These are phyloP conservation scores for Charina bottae DNA, from an alignment of 2,113 vertebrate genomes.

Conservation along the genomic window DNA sequence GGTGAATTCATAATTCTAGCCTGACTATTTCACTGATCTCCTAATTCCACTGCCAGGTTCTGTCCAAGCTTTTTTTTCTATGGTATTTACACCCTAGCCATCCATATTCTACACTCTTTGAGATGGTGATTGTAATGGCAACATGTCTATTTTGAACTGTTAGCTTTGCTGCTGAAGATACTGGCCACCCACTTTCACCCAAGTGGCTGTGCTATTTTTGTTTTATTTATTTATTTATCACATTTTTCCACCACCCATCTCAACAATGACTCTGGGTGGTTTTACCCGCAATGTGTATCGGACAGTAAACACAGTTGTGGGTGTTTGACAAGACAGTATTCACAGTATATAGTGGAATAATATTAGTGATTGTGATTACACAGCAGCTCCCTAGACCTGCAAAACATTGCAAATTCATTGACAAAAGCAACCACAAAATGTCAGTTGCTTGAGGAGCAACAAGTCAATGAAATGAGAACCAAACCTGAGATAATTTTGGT, in stretches of 20 bases:
- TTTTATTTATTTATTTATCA: too few relatives aligned
- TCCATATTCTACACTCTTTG: background rate
- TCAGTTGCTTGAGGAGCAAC: constrained; percentile 10
- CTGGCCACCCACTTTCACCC: background rate
- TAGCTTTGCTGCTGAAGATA: background rate
- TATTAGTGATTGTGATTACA: constrained; percentile 46
- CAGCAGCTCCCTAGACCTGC: constrained; percentile 16
- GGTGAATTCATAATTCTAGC: background rate
- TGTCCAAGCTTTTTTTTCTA: background rate
- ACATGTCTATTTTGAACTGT: background rate
- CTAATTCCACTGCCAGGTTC: background rate
- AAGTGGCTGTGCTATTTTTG: constrained; percentile 31
- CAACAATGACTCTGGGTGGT: too few relatives aligned
- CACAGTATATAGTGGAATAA: constrained; percentile 50
- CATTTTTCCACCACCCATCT: too few relatives aligned
- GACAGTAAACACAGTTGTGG: constrained; percentile 50
- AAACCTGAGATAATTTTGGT: background rate
- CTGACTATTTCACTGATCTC: background rate
- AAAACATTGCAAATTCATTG: constrained; percentile 17
- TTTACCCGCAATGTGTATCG: constrained; percentile 36
- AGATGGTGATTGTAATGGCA: background rate
- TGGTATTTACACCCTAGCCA: background rate
- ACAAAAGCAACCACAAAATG: constrained; percentile 18
- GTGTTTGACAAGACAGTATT: constrained; percentile 48
- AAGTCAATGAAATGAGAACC: background rate